Evolutionary conservation across 2,113 vertebrate genomes (phyloP).

Genomic region (Notechis scutatus): DNA sequence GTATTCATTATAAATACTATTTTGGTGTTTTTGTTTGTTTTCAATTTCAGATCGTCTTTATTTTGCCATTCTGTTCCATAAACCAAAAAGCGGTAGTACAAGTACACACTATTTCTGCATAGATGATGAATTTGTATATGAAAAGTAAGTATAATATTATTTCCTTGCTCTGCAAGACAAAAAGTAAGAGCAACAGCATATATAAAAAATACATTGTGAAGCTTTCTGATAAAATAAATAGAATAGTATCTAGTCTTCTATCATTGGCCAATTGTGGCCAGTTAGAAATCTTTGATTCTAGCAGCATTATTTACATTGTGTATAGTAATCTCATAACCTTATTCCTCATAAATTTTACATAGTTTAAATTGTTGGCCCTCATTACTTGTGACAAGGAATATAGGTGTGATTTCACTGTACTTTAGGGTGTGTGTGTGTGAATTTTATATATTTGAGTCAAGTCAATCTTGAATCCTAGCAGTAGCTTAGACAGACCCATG

Average conservation of each 20-base stretch:
- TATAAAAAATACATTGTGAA: slow-evolving; percentile 9
- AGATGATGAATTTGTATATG: slow-evolving; percentile 94
- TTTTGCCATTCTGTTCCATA: slow-evolving; percentile 90
- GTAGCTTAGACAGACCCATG: neutral
- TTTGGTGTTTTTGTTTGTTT: slow-evolving; percentile 53
- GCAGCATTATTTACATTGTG: neutral
- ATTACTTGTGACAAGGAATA: neutral
- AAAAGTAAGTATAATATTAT: slow-evolving; percentile 82
- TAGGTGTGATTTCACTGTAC: neutral
- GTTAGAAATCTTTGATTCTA: neutral
- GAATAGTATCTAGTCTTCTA: neutral
- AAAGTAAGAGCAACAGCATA: slow-evolving; percentile 9
- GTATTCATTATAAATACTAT: slow-evolving; percentile 29
- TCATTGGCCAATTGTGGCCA: neutral
- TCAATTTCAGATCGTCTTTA: slow-evolving; percentile 90
- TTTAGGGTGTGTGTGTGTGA: neutral
- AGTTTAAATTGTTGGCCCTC: neutral
- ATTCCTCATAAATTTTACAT: neutral
- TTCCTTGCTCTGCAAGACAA: neutral
- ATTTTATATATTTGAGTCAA: neutral
- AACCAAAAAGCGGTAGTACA: slow-evolving; percentile 85
- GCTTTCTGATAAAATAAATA: neutral
- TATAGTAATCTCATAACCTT: neutral
- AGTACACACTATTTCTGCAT: slow-evolving; percentile 92
- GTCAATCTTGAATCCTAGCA: neutral